Base-by-base conservation (phyloP, 1,140 invertebrate species). In the Hylaeus volcanicus region DNA sequence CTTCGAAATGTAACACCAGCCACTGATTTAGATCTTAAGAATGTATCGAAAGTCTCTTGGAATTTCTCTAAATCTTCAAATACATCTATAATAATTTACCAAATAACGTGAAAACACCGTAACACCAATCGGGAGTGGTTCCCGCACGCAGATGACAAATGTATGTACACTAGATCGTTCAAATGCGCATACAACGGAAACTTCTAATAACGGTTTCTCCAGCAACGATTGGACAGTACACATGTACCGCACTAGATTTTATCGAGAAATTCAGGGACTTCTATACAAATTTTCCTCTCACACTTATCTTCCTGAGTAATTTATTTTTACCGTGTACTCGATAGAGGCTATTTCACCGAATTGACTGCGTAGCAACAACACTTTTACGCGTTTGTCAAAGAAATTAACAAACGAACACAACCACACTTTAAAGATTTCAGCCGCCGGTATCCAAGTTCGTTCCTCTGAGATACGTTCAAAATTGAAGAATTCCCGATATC, bases 181-280 rank as follows among this genome's bases (percentile, higher is more conserved):
- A 89, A 89, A 89, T 71, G 80, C 80, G 78, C 77, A 76, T 70
- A 86, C 85, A 88, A 88, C 84, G 82, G 86, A 86, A 86, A 89
- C 80, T 82, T 84, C 74, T 89, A 89, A 26, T 26, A 26, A 89
- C 88, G 88, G 88, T 87, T 89, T 5, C 84, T 76, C 55, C 63
- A 53, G 12, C 12, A 70, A 74, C 61, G 73, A 87, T 84, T 75
- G 79, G 79, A 69, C 45, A 45, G 53, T 65, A 61, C 48, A 48
- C 70, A 26, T 60, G 78, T 60, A 69, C 78, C 45, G n/a, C 61
- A 14, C 39, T 53, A 39, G 3, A 51, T 74, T 55, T 58, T 43
- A 11, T 14, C 26, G 45, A 55, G 68, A 53, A 41, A 45, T 53
- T 3, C 6, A 15, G 12, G 53, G 60, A 63, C 56, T 15, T 14